These are phyloP conservation scores for Microctonus hyperodae DNA, from an alignment of 2,888 invertebrate genomes.

Conservation along the genomic window DNA sequence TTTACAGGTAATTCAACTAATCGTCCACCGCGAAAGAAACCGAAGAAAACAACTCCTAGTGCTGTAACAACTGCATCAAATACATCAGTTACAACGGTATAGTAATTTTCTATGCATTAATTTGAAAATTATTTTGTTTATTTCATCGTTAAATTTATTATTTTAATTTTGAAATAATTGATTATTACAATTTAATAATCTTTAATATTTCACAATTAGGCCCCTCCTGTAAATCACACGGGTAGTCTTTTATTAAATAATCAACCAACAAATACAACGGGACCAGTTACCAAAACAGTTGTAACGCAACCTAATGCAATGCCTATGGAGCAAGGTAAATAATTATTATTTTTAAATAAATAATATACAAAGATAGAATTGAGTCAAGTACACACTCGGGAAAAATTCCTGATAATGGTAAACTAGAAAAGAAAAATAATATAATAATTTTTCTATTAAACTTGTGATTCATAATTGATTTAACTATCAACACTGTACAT, in stretches of 20 bases:
- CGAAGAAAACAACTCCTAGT: constrained; percentile 63
- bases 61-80: constrained; percentile 45
- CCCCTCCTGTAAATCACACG: constrained; percentile 58
- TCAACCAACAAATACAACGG: constrained; percentile 56
- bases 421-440: too few species aligned
- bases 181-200: constrained; percentile 20
- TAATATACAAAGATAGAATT: too few species aligned
- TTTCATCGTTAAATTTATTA: not conserved
- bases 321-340: constrained; percentile 58
- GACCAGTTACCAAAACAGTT: constrained; percentile 53
- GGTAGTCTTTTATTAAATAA: constrained; percentile 59
- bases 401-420: too few species aligned
- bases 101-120: constrained; percentile 13
- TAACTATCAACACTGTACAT: too few species aligned
- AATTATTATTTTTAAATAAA: not conserved
- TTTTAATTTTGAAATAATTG: not conserved
- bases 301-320: constrained; percentile 57
- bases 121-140: not conserved
- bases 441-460: too few species aligned
- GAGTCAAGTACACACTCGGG: too few species aligned
- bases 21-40: constrained; percentile 67
- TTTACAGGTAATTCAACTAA: constrained; percentile 59
- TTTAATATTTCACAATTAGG: constrained; percentile 43
- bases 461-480: too few species aligned
- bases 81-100: constrained; percentile 52